Percentiles rank a stretch among this genome's conserved stretches.
These are phyloP conservation scores for Tineola bisselliella DNA, from an alignment of 2,888 invertebrate species.

Conservation along the genomic window DNA sequence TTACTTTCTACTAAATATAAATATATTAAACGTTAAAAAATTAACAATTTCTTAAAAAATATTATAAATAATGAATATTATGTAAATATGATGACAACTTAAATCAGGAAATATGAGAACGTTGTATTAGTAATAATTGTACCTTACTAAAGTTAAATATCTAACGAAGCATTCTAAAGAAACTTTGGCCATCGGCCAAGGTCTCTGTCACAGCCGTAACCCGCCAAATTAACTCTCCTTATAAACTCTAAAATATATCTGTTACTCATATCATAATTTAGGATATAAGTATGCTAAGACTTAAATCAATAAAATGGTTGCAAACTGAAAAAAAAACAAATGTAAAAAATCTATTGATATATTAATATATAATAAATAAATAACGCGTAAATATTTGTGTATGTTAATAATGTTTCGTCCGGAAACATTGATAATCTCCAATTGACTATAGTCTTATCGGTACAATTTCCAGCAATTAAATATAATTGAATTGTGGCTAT, in stretches of 20 bases:
- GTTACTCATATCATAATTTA: not conserved
- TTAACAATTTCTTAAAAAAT: conserved; percentile 14
- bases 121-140: not conserved
- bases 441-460: too few species aligned
- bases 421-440: too few species aligned
- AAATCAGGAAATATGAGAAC: not conserved
- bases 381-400: too few species aligned
- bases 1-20: too few species aligned
- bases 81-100: not conserved
- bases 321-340: too few species aligned
- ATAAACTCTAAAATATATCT: not conserved
- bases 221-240: not conserved
- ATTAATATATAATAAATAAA: too few species aligned
- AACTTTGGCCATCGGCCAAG: conserved; percentile 8
- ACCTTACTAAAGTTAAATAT: not conserved
- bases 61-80: too few species aligned
- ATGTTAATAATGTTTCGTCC: too few species aligned
- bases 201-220: not conserved
- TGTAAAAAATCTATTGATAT: too few species aligned
- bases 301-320: conserved; percentile 18
- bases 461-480: too few species aligned
- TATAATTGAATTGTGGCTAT: too few species aligned
- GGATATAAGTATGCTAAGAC: conserved; percentile 14
- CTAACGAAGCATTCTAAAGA: not conserved
- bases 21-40: too few species aligned